A percentile compares a stretch with the other conserved stretches of the same genome.
phyloP scores from a whole-genome alignment of 2,888 invertebrate species.

The Myathropa florea region DNA sequence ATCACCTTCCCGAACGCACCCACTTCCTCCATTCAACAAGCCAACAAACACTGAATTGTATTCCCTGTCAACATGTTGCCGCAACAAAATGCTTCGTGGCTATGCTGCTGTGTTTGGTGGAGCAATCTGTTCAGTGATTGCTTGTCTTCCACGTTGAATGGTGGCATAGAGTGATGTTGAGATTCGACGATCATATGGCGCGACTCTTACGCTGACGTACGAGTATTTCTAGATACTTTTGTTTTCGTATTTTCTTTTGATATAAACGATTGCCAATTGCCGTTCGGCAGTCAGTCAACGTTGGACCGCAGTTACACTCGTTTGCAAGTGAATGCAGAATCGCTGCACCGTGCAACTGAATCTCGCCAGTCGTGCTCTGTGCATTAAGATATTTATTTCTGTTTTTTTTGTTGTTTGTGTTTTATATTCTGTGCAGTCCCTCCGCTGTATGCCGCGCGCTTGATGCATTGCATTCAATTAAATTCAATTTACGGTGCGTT shows the following conservation, averaged over 20 bases:
- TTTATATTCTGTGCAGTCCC: not conserved
- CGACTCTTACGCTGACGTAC: slow-evolving; percentile 23
- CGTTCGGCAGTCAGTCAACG: slow-evolving; percentile 61
- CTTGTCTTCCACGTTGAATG: slow-evolving; percentile 64
- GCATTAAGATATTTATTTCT: not conserved
- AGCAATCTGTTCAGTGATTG: slow-evolving; percentile 43
- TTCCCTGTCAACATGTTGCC: slow-evolving; percentile 50
- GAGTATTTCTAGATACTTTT: slow-evolving; percentile 54
- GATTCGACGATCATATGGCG: slow-evolving; percentile 23
- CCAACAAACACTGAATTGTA: not conserved
- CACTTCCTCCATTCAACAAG: slow-evolving; percentile 45
- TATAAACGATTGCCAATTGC: slow-evolving; percentile 60
- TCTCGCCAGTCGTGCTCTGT: not conserved
- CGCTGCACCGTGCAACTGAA: not conserved
- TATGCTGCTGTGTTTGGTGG: not conserved
- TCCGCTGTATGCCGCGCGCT: slow-evolving; percentile 14
- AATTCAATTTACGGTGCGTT: slow-evolving; percentile 69
- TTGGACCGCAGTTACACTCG: slow-evolving; percentile 54
- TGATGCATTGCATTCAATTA: slow-evolving; percentile 67
- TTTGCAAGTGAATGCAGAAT: slow-evolving; percentile 13
- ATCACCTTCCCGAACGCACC: not conserved
- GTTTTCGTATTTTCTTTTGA: slow-evolving; percentile 37
- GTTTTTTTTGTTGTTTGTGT: not conserved
- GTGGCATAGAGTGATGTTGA: not conserved
- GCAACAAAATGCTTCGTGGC: slow-evolving; percentile 60